phyloP scores from a whole-genome alignment of 2,888 invertebrate species.

The Tuta absoluta region DNA sequence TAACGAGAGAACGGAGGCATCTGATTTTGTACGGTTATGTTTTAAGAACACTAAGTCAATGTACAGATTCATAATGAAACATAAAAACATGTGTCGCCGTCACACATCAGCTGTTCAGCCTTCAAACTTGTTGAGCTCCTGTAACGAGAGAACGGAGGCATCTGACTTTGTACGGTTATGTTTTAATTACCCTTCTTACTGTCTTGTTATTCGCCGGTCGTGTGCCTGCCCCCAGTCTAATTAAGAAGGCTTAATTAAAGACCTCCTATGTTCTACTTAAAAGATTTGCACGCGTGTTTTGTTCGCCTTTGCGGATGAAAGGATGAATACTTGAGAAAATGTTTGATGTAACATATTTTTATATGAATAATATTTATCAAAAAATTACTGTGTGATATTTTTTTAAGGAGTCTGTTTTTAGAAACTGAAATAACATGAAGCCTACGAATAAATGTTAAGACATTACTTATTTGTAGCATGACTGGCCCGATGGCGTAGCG shows the following conservation, averaged over 20 bases:
- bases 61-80: no score
- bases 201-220: conserved; percentile 58
- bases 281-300: conserved; percentile 43
- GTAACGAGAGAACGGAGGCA: conserved; percentile 55
- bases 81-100: not conserved
- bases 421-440: no score
- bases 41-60: no score
- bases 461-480: no score
- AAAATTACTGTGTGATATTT: no score
- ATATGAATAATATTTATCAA: no score
- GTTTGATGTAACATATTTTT: no score
- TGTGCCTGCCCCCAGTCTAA: conserved; percentile 53
- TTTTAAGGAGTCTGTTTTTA: no score
- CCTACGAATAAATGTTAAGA: no score
- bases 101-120: not conserved
- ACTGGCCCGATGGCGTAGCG: no score
- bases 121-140: conserved; percentile 57
- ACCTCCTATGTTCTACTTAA: conserved; percentile 45
- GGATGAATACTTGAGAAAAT: not conserved
- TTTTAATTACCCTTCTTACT: conserved; percentile 69
- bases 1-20: no score
- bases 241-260: conserved; percentile 66
- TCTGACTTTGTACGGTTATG: conserved; percentile 62
- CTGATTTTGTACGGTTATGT: no score
- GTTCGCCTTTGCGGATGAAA: conserved; percentile 9